A percentile compares a stretch with the other conserved stretches of the same genome.
Conservation (phyloP, 2,888 invertebrate species). For the Drosophila gaucha region DNA sequence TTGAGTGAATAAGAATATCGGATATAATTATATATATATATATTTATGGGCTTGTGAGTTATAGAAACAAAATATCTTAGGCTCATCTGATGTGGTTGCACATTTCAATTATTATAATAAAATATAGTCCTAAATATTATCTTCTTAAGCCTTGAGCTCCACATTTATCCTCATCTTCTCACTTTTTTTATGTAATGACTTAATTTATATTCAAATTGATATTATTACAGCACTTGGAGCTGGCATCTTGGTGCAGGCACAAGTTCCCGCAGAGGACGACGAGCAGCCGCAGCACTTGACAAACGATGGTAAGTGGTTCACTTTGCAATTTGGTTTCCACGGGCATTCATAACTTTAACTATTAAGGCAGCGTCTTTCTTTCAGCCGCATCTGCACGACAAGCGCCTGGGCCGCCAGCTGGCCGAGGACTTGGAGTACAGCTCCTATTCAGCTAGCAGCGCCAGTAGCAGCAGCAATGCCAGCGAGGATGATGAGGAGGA, state of each 20-base stretch:
- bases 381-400: conserved; percentile 80
- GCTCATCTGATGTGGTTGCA: too few relatives aligned
- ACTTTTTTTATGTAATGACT: not conserved
- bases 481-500: conserved; percentile 64
- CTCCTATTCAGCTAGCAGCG: conserved; percentile 47
- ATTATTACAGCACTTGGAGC: conserved; percentile 37
- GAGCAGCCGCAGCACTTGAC: conserved; percentile 76
- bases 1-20: too few relatives aligned
- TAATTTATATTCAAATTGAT: not conserved
- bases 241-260: conserved; percentile 12
- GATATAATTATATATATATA: too few relatives aligned
- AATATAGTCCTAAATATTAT: not conserved
- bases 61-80: too few relatives aligned
- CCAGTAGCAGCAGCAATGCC: conserved; percentile 34
- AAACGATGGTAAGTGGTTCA: conserved; percentile 77
- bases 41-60: too few relatives aligned
- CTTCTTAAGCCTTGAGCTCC: too few relatives aligned
- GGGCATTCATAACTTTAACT: conserved; percentile 76
- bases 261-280: conserved; percentile 48
- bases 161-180: too few relatives aligned
- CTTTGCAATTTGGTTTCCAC: conserved; percentile 40
- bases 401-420: conserved; percentile 57
- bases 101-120: too few relatives aligned
- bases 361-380: conserved; percentile 85
- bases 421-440: conserved; percentile 37